Conservation (phyloP, 2,888 invertebrate genomes). For the Eubasilissa splendida region DNA sequence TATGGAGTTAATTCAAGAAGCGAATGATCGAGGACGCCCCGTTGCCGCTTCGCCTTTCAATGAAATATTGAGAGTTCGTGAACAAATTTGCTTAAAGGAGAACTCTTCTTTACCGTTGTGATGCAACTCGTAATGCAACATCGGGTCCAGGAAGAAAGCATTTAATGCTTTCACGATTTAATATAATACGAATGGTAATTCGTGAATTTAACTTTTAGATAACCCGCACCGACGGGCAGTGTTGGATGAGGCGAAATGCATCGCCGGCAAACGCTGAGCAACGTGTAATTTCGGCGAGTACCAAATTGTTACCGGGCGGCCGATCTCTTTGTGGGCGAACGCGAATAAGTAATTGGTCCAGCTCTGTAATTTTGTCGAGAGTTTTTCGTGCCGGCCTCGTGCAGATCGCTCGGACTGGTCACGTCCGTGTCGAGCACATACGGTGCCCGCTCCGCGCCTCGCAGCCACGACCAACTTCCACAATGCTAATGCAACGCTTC, state of each 20-base stretch:
- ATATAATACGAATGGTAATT: too few relatives aligned
- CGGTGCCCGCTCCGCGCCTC: constrained; percentile 1
- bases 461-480: background rate
- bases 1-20: too few relatives aligned
- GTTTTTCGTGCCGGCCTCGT: constrained; percentile 33
- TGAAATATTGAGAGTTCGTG: too few relatives aligned
- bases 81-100: too few relatives aligned
- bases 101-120: too few relatives aligned
- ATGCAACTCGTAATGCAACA: too few relatives aligned
- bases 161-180: too few relatives aligned
- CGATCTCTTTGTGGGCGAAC: constrained; percentile 41
- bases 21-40: too few relatives aligned
- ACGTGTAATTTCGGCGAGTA: constrained; percentile 32
- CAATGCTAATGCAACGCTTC: background rate
- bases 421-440: background rate
- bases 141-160: too few relatives aligned
- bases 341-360: constrained; percentile 40
- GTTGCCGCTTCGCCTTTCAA: too few relatives aligned
- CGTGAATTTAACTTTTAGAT: too few relatives aligned
- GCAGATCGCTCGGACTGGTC: constrained; percentile 13
- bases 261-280: background rate
- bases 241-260: background rate
- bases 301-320: constrained; percentile 15
- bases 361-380: constrained; percentile 37
- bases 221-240: too few relatives aligned